phyloP scores from a whole-genome alignment of 2,113 vertebrate genomes.

The Trogon melanurus region DNA sequence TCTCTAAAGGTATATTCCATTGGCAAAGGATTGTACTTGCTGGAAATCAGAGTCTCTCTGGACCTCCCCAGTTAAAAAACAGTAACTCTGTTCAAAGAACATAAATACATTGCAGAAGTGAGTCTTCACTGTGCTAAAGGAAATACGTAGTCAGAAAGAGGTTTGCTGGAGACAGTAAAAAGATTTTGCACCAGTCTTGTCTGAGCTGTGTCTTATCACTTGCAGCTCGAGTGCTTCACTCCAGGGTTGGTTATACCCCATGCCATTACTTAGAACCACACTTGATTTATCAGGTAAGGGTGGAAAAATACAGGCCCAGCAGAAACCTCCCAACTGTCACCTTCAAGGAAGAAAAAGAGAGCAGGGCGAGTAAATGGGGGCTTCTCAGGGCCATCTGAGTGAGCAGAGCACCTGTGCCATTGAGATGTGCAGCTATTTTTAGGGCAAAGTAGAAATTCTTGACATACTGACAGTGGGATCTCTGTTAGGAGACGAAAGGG shows the following conservation, averaged over 20 bases:
- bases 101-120: neutral
- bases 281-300: neutral
- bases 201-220: neutral
- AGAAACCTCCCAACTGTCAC: neutral
- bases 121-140: neutral
- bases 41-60: neutral
- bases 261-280: neutral
- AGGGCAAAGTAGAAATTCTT: neutral
- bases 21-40: neutral
- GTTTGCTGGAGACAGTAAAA: neutral
- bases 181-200: neutral
- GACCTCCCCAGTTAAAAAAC: accelerated
- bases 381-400: neutral
- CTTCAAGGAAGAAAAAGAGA: neutral
- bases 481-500: neutral
- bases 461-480: neutral
- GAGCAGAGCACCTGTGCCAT: neutral
- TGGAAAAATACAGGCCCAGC: neutral
- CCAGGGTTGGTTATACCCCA: neutral
- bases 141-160: neutral
- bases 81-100: neutral
- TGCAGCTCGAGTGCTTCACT: neutral
- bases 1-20: neutral
- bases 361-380: neutral
- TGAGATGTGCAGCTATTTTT: neutral